phyloP scores from a whole-genome alignment of 2,113 vertebrate genomes.

The Bubalus kerabau region DNA sequence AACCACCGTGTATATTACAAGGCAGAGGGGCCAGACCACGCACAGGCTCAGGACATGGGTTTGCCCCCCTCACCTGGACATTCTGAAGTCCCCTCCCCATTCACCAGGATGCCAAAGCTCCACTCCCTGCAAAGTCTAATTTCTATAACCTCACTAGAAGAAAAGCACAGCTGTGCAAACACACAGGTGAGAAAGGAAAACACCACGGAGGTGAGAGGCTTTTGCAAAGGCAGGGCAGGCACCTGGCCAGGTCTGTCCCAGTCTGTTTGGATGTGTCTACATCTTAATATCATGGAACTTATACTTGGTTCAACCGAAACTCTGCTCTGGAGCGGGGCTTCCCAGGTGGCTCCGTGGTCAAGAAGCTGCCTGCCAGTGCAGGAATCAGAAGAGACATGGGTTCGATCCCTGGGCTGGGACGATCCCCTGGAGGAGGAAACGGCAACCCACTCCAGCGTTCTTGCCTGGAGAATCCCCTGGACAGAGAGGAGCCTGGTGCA shows the following conservation, averaged over 20 bases:
- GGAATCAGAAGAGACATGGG: not conserved
- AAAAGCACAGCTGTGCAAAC: not conserved
- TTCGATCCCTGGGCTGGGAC: not conserved
- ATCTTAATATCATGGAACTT: too few species aligned
- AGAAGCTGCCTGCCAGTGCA: not conserved
- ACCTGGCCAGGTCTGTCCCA: too few species aligned
- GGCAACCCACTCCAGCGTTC: not conserved
- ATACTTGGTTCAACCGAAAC: too few species aligned
- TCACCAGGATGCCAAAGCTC: fast-evolving
- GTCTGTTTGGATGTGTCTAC: not conserved
- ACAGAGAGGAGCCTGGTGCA: not conserved
- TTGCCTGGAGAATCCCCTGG: not conserved
- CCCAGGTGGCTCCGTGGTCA: not conserved
- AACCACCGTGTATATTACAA: fast-evolving
- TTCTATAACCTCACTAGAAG: not conserved
- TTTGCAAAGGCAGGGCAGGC: not conserved
- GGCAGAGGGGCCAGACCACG: fast-evolving
- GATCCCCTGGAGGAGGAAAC: not conserved
- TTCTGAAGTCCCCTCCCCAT: not conserved
- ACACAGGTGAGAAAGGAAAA: not conserved
- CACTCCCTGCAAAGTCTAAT: not conserved
- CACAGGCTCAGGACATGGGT: not conserved
- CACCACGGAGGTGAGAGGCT: not conserved
- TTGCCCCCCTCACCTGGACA: not conserved
- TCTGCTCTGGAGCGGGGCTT: not conserved